Evolutionary conservation across 2,113 vertebrate genomes (phyloP), one percentile per base, ranked within the genome.

Genomic region (Arothron firmamentum): DNA sequence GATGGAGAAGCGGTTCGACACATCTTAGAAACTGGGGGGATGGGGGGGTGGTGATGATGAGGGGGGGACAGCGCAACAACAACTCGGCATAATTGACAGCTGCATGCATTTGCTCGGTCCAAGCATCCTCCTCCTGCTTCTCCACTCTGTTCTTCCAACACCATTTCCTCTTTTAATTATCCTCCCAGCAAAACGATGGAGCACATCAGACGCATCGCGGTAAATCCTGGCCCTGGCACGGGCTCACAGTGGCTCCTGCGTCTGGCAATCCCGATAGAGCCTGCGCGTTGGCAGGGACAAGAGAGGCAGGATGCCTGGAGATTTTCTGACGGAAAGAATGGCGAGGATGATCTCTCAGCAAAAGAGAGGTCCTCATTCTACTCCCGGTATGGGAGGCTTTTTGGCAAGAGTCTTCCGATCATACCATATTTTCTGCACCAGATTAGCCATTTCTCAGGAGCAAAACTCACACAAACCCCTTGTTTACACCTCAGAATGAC

Each of bases 101-200:
- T 88, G 78, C 86, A 87, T 88, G 70, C 78, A 86, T 87, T 90
- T 79, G 79, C 80, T 79, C 50, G 38, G 70, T 85, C 78, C 79
- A 79, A 84, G 64, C 72, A 58, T 63, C 74, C 66, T 68, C 68
- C 76, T 75, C 83, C 77, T 78, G 76, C 83, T 87, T 23, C 21
- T 16, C 51, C 84, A 84, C 83, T 85, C 82, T 85, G 82, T 87
- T 87, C 85, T 88, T 85, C 88, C 86, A 88, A 79, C 75, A 86
- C 83, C 84, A 85, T 88, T 87, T 88, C 82, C 85, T 86, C 82
- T 88, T 90, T 92, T 91, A 92, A 92, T 92, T 92, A 90, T 89
- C 88, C 87, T 38, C 78, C 72, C 78, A 81, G 84, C 79, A 86
- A 79, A 88, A 89, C 85, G 86, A 90, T 86, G 85, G 85, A 85